Evolutionary conservation across 1,140 invertebrate species (phyloP), one percentile per base, ranked within the genome.

Genomic region (Parapsyche elsis): DNA sequence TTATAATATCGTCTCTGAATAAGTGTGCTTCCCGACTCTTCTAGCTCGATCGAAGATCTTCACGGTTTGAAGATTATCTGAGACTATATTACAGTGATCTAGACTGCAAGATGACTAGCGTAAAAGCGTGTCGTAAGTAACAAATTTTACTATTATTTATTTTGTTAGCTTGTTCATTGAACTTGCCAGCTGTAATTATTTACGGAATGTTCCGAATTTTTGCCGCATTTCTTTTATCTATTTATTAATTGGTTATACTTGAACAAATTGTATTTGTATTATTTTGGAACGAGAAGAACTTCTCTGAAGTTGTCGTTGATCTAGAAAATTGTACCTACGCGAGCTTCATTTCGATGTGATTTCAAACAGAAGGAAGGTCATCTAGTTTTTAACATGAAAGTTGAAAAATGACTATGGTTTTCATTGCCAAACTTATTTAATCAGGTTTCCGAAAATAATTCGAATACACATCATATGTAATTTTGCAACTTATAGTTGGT

Each of bases 111-210:
- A 73, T 73, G 71, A 71, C 67, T 10, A 73, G 71, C 26, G 38
- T 73, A 12, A 45, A 46, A 23, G 38, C 71, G 16, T 73, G 71
- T 73, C 71, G 71, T 73, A 73, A 73, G 71, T 73, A 73, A 14
- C n/a, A 49, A 14, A 53, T 53, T 53, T 53, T 14, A 12, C 10
- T 53, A 53, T 46, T 7, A 46, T 14, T 14, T 53, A 53, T 53
- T 14, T 53, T 53, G 16, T 14, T 53, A 53, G 10, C 16, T 14
- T 53, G 10, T 53, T 53, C 49, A 53, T 16, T 14, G 49, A 38
- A 38, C 30, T 38, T 38, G 30, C 7, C 30, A 38, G 30, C 7
- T 38, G 30, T 38, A 38, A 38, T 38, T 38, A 38, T 38, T 38
- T 38, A 38, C 30, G 30, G 30, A 38, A 38, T 38, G 30, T 38